Base-by-base conservation (phyloP, 2,113 vertebrate genomes). In the Megaceryle maxima region DNA sequence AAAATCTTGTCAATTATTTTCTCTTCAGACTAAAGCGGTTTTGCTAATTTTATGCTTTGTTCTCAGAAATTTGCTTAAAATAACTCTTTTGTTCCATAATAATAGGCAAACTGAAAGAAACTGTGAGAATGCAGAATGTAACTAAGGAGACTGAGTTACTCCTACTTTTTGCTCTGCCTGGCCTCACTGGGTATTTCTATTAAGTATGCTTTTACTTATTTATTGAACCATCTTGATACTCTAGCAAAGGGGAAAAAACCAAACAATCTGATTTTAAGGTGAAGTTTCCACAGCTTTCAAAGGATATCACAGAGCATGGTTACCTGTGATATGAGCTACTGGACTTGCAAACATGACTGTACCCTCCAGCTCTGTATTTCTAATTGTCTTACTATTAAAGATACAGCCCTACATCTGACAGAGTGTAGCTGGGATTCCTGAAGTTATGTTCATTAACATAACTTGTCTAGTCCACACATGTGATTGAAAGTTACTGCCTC, bases 101-200 rank as follows among this genome's bases (percentile, higher is more conserved):
- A 94, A 96, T 77, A 94, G 70, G 94, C 83, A 89, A 89, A 90
- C 64, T 68, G 91, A 94, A 96, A 92, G 92, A 79, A 91, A 74
- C 69, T 51, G 91, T 91, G 74, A 93, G 88, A 95, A 85, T 83
- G 91, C 79, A 92, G 83, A 93, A 95, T 74, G 94, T 96, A 96
- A 95, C 94, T 95, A 96, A 93, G 95, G 94, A 97, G 88, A 94
- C 63, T 80, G 90, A 92, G 81, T 86, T 90, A 84, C 82, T 95
- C 93, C 93, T 91, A 50, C 77, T 86, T 92, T 83, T 88, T 63
- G 79, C 73, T 93, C 93, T 87, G 67, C 94, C 57, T 91, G 57
- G 73, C 63, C 62, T 94, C 41, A 39, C 39, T 75, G 69, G 76
- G 59, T 59, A 84, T 66, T 94, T 93, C 87, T 96, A 35, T 77